Evolutionary conservation across 2,113 vertebrate genomes (phyloP).

Genomic region (Nycticorax nycticorax): DNA sequence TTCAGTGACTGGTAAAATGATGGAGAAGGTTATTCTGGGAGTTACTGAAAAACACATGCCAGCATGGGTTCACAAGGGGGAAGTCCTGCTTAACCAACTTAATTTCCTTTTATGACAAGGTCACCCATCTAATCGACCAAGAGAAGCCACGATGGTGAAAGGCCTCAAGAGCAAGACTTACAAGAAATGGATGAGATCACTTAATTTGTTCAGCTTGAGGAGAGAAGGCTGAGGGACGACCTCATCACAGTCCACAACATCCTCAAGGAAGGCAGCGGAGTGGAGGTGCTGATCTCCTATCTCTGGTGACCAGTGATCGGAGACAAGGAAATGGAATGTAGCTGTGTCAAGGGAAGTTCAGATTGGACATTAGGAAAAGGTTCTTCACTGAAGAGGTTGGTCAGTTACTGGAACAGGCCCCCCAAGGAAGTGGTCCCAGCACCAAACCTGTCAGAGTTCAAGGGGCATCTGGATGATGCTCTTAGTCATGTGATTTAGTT

Average conservation of each 20-base stretch:
- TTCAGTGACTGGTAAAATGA: neutral
- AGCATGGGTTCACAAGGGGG: neutral
- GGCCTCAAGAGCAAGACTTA: neutral
- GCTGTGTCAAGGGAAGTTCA: neutral
- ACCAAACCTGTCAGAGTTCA: neutral
- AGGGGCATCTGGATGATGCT: accelerated
- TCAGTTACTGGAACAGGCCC: neutral
- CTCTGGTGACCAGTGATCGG: neutral
- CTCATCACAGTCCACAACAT: neutral
- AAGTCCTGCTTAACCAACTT: neutral
- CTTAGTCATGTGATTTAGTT: neutral
- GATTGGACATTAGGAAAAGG: neutral
- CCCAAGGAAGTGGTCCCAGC: neutral
- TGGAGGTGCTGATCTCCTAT: neutral
- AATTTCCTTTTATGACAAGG: neutral
- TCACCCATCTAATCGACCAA: neutral
- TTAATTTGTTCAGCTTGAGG: neutral
- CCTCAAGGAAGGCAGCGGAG: accelerated
- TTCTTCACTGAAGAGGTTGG: neutral
- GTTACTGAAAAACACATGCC: neutral
- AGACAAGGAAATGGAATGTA: neutral
- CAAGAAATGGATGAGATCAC: accelerated
- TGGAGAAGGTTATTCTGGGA: neutral
- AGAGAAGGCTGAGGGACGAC: neutral
- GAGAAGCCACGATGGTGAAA: neutral